Evolutionary conservation across 2,888 invertebrate genomes (phyloP), one percentile per base, ranked within the genome.

Genomic region (Diogma glabrata): DNA sequence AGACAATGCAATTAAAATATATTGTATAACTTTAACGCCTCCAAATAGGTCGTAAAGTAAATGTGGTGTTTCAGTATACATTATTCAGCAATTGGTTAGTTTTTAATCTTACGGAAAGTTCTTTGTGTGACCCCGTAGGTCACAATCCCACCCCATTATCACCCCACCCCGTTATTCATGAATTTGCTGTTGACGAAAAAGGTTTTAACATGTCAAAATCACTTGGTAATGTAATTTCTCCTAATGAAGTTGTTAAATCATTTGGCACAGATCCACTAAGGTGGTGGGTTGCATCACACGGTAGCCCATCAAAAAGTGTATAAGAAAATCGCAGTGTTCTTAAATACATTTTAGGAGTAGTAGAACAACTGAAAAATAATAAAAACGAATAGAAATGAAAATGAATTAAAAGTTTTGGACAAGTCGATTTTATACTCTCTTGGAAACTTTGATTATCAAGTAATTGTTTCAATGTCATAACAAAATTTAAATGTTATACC

Each of bases 181-280:
- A 97, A 0, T 99, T 97, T 69, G 87, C 89, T 0, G 87, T 96
- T 0, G 99, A 99, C 65, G 85, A 89, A 54, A 80, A 89, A 47
- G 90, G 89, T 5, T 73, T 78, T 9, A 99, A 99, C 73, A 99
- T 99, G 99, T 97, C 97, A 0, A 99, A 99, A 65, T 99, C 97
- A 0, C 59, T 92, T 10, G 99, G 99, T 4, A 99, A 99, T 70
- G 91, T 99, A 0, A 76, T 96, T 4, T 82, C 87, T 61, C 97
- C 99, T 0, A 72, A 76, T 4, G 75, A 78, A 19, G 78, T 92
- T 50, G 78, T 67, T 12, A 71, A 77, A 59, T 72, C 73, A 1
- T 87, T 81, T 64, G 97, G 97, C 1, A 79, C 87, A 0, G 96
- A 99, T 70, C 81, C 77, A 4, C 68, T 88, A 26, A 76, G 86